phyloP scores from a whole-genome alignment of 2,113 vertebrate genomes.

The Condylura cristata region DNA sequence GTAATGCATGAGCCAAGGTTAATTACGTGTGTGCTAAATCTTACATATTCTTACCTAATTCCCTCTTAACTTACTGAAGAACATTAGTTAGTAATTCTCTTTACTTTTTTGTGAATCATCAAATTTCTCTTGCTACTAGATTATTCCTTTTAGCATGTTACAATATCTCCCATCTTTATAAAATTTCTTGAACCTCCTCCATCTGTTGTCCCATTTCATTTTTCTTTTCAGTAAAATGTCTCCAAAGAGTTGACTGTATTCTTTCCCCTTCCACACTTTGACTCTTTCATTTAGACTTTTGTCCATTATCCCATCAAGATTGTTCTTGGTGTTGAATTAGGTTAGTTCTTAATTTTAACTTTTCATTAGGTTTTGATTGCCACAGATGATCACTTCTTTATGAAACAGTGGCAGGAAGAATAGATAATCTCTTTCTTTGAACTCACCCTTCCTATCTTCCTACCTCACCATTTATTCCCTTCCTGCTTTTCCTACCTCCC shows the following conservation, averaged over 20 bases:
- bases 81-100: neutral
- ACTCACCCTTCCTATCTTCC: neutral
- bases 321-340: neutral
- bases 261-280: neutral
- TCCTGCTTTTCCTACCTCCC: neutral
- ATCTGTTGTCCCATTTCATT: neutral
- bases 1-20: neutral
- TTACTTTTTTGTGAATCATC: neutral
- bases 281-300: constrained; percentile 27
- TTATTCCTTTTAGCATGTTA: constrained; percentile 24
- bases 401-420: neutral
- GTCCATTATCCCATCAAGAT: neutral
- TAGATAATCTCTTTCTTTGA: neutral
- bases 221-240: neutral
- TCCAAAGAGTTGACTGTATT: neutral
- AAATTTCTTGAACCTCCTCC: neutral
- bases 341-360: neutral
- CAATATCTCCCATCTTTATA: neutral
- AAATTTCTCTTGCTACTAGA: neutral
- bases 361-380: constrained; percentile 28
- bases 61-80: neutral
- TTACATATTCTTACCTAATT: neutral
- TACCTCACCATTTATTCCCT: neutral
- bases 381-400: neutral
- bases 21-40: neutral